Percentiles rank a stretch among this genome's conserved stretches.
These are phyloP conservation scores for Tetragnatha montana DNA, from an alignment of 2,888 invertebrate genomes.

Conservation along the genomic window DNA sequence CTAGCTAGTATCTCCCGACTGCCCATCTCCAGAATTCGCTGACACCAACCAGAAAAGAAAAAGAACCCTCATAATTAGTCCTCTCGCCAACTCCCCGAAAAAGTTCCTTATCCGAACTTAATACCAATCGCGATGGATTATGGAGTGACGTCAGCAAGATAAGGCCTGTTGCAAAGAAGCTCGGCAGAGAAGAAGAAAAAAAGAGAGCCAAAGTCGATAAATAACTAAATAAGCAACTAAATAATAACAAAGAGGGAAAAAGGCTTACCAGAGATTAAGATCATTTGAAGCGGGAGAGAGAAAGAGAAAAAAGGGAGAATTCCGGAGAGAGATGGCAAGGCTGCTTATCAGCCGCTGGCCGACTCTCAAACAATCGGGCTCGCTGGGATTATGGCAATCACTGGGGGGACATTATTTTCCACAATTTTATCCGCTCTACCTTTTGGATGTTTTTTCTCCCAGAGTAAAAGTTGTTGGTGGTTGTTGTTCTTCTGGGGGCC, in stretches of 20 bases:
- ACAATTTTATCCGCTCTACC: conserved; percentile 64
- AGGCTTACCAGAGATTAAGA: conserved; percentile 71
- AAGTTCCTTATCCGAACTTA: conserved; percentile 66
- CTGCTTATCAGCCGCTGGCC: conserved; percentile 66
- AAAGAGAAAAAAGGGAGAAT: conserved; percentile 58
- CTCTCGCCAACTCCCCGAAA: conserved; percentile 36
- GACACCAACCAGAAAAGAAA: conserved; percentile 21
- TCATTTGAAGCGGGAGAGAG: conserved; percentile 64
- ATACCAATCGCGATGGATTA: conserved; percentile 70
- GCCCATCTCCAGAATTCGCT: conserved; percentile 33
- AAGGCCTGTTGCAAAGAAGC: conserved; percentile 63
- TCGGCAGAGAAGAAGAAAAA: conserved; percentile 11
- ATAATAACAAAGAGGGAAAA: conserved; percentile 70
- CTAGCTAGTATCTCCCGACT: conserved; percentile 19
- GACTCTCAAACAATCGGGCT: conserved; percentile 69
- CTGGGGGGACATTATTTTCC: conserved; percentile 71
- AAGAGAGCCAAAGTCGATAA: conserved; percentile 65
- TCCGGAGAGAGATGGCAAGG: conserved; percentile 63
- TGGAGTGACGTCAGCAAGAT: conserved; percentile 70
- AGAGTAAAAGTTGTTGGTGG: conserved; percentile 52
- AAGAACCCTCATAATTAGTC: conserved; percentile 62
- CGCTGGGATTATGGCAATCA: conserved; percentile 69
- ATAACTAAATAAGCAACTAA: conserved; percentile 70
- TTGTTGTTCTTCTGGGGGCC: background rate
- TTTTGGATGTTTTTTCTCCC: conserved; percentile 12